Evolutionary conservation across 2,888 invertebrate genomes (phyloP).

Genomic region (Sarcophaga caerulescens): DNA sequence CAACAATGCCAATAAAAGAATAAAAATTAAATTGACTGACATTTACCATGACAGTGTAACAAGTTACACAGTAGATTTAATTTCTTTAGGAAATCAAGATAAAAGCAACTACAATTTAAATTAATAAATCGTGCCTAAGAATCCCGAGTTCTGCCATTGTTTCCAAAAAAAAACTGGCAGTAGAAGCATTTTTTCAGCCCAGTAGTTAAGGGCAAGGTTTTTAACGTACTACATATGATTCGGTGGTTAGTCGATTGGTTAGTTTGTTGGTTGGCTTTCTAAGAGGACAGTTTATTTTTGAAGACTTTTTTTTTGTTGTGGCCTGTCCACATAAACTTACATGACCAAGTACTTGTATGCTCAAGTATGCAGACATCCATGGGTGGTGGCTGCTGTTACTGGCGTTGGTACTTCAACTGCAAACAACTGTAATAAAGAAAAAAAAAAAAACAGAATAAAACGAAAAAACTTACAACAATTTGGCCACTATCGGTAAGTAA

Average conservation of each 20-base stretch:
- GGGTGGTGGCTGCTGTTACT: conserved; percentile 62
- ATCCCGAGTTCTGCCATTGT: conserved; percentile 43
- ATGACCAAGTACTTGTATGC: conserved; percentile 41
- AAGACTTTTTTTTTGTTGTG: neutral
- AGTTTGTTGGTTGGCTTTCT: neutral
- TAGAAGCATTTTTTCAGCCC: neutral
- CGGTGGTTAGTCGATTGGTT: neutral
- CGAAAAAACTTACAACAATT: conserved; percentile 29
- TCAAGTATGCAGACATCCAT: conserved; percentile 61
- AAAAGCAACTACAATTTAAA: conserved; percentile 65
- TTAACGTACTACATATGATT: neutral
- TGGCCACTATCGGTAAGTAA: neutral
- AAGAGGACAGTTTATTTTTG: conserved; percentile 17
- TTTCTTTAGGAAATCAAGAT: conserved; percentile 67
- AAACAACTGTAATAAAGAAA: neutral
- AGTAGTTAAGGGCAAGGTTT: conserved; percentile 50
- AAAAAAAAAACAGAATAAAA: neutral
- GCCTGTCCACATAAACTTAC: conserved; percentile 44
- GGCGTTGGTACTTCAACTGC: conserved; percentile 21
- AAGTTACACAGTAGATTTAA: conserved; percentile 68
- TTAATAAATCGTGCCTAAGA: conserved; percentile 66
- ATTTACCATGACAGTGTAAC: conserved; percentile 68
- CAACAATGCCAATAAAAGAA: conserved; percentile 1
- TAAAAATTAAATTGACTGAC: conserved; percentile 63
- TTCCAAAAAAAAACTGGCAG: neutral